Evolutionary conservation across 2,888 invertebrate species (phyloP).

Genomic region (Chironomus tentans): DNA sequence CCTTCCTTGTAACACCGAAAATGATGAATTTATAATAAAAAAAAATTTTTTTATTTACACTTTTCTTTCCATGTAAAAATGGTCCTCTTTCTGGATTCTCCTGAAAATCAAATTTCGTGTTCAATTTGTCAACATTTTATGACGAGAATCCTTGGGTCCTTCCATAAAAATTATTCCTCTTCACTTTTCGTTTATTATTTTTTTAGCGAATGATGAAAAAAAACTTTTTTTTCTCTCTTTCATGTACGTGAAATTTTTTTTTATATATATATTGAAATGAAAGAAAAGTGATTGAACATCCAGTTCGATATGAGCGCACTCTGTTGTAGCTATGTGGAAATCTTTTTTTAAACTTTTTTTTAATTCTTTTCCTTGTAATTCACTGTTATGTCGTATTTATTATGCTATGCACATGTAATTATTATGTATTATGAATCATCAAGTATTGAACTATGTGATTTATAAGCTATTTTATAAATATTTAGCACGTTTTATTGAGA

Average conservation of each 20-base stretch:
- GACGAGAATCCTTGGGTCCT: neutral
- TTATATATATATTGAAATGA: neutral
- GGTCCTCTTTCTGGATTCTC: neutral
- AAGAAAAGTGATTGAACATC: neutral
- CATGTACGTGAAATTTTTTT: too few relatives aligned
- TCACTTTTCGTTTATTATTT: neutral
- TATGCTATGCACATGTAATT: neutral
- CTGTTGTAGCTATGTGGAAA: conserved; percentile 26
- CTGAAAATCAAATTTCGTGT: neutral
- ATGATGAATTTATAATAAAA: neutral
- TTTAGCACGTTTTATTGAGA: conserved; percentile 27
- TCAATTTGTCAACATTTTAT: neutral
- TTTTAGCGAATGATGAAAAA: too few relatives aligned
- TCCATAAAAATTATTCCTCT: neutral
- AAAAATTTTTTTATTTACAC: neutral
- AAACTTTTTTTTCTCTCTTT: too few relatives aligned
- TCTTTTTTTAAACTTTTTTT: neutral
- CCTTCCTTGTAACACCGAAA: neutral
- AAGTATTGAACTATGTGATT: neutral
- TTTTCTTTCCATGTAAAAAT: neutral
- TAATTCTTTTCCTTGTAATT: conserved; percentile 17
- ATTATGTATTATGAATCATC: neutral
- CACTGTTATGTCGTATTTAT: conserved; percentile 4
- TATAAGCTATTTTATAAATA: conserved; percentile 2
- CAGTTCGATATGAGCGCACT: conserved; percentile 16